A percentile compares a stretch with the other conserved stretches of the same genome.
These are phyloP conservation scores for Dallia pectoralis DNA, from an alignment of 2,797 vertebrate genomes.

Conservation along the genomic window DNA sequence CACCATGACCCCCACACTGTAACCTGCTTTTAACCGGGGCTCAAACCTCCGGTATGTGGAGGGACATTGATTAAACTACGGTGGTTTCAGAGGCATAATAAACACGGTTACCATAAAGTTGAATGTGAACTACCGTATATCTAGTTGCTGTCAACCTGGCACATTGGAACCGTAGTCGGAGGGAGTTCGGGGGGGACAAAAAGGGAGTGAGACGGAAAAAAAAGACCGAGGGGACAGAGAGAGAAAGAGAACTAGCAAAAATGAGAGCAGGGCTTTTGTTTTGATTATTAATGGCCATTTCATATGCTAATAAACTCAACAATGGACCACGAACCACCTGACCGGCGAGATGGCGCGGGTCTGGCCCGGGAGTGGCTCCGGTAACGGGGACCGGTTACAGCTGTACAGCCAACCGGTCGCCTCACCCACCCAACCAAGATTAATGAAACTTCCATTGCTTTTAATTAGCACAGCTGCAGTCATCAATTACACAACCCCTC, in stretches of 20 bases:
- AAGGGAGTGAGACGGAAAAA: conserved; percentile 7
- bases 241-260: background rate
- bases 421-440: conserved; percentile 85
- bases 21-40: no score
- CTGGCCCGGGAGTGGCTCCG: conserved; percentile 61
- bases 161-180: no score
- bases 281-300: conserved; percentile 65
- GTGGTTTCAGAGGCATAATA: no score
- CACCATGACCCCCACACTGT: no score
- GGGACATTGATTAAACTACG: no score
- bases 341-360: conserved; percentile 49
- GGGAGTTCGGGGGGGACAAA: background rate
- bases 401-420: background rate
- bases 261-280: conserved; percentile 51
- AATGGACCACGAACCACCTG: conserved; percentile 69
- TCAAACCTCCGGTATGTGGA: no score
- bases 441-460: conserved; percentile 93
- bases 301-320: conserved; percentile 70
- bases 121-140: no score
- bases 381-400: background rate
- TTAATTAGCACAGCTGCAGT: conserved; percentile 96
- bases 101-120: no score
- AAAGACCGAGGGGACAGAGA: conserved; percentile 7
- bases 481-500: conserved; percentile 86
- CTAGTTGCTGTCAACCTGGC: no score